phyloP scores from a whole-genome alignment of 2,888 invertebrate species.

The Platypus cylindrus region DNA sequence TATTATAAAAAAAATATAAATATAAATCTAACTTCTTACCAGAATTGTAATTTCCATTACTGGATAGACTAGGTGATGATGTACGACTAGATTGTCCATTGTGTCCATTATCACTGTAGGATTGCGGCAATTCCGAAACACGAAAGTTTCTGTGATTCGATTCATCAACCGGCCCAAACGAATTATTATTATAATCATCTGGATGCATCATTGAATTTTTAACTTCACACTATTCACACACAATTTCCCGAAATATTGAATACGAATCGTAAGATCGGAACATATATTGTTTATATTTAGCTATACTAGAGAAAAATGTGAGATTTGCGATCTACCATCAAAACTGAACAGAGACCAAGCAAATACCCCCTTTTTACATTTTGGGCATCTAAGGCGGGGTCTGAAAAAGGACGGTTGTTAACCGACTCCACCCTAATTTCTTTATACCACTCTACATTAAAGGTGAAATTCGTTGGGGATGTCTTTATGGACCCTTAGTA shows the following conservation, averaged over 20 bases:
- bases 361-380: slow-evolving; percentile 12
- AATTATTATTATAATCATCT: too few species aligned
- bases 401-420: slow-evolving; percentile 30
- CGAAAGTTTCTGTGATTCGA: too few species aligned
- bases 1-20: slow-evolving; percentile 3
- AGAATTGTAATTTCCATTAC: slow-evolving; percentile 25
- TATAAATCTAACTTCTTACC: slow-evolving; percentile 20
- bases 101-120: slow-evolving; percentile 23
- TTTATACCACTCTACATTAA: slow-evolving; percentile 19
- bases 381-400: slow-evolving; percentile 19
- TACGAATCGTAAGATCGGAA: too few species aligned
- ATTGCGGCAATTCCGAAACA: too few species aligned
- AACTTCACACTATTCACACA: too few species aligned
- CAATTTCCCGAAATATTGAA: too few species aligned
- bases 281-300: too few species aligned
- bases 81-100: slow-evolving; percentile 37
- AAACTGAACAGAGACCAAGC: background rate
- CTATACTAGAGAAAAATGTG: too few species aligned
- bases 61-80: slow-evolving; percentile 38
- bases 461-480: slow-evolving; percentile 21
- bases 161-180: too few species aligned
- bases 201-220: too few species aligned
- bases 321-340: background rate
- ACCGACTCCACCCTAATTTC: slow-evolving; percentile 20
- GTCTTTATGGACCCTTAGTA: slow-evolving; percentile 33